phyloP scores from a whole-genome alignment of 2,113 vertebrate genomes.

The Megaceryle maxima region DNA sequence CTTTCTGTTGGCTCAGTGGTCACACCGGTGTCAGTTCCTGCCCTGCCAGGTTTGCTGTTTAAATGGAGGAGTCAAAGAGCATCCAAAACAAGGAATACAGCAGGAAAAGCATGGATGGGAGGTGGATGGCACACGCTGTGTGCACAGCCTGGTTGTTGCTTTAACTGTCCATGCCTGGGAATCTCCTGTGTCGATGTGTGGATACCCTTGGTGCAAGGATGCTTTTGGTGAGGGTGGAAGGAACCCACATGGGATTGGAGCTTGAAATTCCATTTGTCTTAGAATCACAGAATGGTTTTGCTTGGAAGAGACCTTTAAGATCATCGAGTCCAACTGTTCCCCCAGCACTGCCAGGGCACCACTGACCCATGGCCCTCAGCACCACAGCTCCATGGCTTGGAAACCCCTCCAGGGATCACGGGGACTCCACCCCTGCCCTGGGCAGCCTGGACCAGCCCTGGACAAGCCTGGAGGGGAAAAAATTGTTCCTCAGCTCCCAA shows the following conservation, averaged over 20 bases:
- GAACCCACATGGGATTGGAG: neutral
- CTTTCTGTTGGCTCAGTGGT: neutral
- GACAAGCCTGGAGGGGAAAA: neutral
- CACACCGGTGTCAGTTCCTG: slow-evolving; percentile 12
- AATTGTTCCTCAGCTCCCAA: too few relatives aligned
- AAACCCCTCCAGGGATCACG: neutral
- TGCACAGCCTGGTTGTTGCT: neutral
- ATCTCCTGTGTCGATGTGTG: neutral
- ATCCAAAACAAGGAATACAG: neutral
- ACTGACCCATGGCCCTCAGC: too few relatives aligned
- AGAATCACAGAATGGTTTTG: neutral
- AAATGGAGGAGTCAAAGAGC: neutral
- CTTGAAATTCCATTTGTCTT: neutral
- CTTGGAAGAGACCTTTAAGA: neutral
- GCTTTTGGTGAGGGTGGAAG: neutral
- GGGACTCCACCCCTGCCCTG: neutral
- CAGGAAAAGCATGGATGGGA: neutral
- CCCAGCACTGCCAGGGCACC: too few relatives aligned
- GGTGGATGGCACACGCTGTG: neutral
- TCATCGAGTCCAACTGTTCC: too few relatives aligned
- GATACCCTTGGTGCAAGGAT: neutral
- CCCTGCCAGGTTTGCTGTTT: neutral
- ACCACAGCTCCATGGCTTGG: neutral
- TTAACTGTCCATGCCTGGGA: neutral
- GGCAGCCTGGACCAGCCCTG: neutral